Conservation (phyloP, 2,113 vertebrate genomes). For the Gnathonemus longibarbis region DNA sequence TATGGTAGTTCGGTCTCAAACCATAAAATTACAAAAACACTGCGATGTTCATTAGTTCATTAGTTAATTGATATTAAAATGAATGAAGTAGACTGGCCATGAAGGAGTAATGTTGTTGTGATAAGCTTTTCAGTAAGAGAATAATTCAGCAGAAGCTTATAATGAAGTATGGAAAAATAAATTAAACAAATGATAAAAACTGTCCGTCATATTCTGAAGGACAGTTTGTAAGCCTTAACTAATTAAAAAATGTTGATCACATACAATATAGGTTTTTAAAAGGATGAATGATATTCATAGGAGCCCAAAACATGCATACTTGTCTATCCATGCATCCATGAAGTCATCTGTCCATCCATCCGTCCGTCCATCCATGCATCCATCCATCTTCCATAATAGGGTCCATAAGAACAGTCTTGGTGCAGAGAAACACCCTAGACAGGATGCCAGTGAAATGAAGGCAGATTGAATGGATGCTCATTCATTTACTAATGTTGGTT, state of each 20-base stretch:
- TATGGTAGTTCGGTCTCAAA: not conserved
- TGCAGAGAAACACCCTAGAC: not conserved
- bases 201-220: not conserved
- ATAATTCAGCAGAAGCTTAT: not conserved
- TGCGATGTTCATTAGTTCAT: not conserved
- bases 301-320: not conserved
- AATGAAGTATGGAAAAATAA: not conserved
- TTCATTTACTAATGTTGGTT: not conserved
- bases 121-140: not conserved
- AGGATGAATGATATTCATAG: not conserved
- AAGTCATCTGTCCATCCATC: not conserved
- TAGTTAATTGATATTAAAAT: not conserved
- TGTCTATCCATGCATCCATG: not conserved
- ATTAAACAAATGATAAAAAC: not conserved
- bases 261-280: not conserved
- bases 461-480: not conserved
- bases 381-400: not conserved
- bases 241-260: not conserved
- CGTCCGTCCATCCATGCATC: not conserved
- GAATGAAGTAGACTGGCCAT: not conserved
- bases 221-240: not conserved
- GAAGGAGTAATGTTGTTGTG: not conserved
- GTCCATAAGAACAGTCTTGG: not conserved
- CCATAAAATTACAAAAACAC: not conserved
- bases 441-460: not conserved